These are phyloP conservation scores for Ophthalmolycus amberensis DNA, from an alignment of 2,113 vertebrate species.

Conservation along the genomic window DNA sequence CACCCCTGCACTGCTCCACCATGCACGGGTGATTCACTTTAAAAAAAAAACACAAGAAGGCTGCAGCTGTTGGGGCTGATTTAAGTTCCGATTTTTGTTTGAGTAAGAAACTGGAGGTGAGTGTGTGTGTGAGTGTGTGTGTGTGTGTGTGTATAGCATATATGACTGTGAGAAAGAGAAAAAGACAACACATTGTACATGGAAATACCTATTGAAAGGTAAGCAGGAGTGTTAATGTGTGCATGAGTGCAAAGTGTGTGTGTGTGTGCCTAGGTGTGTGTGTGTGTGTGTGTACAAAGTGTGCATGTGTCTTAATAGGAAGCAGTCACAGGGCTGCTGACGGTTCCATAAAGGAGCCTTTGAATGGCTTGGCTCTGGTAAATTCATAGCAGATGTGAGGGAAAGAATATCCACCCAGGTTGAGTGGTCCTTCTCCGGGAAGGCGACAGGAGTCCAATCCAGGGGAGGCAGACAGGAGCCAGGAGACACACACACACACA, in stretches of 20 bases:
- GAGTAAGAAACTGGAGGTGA: conserved; percentile 37
- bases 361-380: conserved; percentile 81
- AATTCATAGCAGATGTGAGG: conserved; percentile 86
- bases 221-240: conserved; percentile 43
- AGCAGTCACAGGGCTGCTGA: conserved; percentile 78
- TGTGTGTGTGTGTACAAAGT: conserved; percentile 10
- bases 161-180: not conserved
- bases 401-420: conserved; percentile 85
- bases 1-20: conserved; percentile 43
- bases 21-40: conserved; percentile 60
- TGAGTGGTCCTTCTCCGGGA: conserved; percentile 77
- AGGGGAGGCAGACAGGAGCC: conserved; percentile 77
- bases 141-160: conserved; percentile 11
- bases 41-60: conserved; percentile 18
- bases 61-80: conserved; percentile 68
- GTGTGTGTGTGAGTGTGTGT: conserved; percentile 23
- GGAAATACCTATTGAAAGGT: conserved; percentile 28
- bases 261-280: conserved; percentile 65
- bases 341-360: conserved; percentile 84
- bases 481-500: conserved; percentile 43
- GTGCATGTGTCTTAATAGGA: conserved; percentile 75
- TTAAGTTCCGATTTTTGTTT: conserved; percentile 56
- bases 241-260: conserved; percentile 32
- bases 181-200: not conserved
- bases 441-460: conserved; percentile 79